Evolutionary conservation across 2,113 vertebrate genomes (phyloP), one percentile per base, ranked within the genome.

Genomic region (Columbina picui): DNA sequence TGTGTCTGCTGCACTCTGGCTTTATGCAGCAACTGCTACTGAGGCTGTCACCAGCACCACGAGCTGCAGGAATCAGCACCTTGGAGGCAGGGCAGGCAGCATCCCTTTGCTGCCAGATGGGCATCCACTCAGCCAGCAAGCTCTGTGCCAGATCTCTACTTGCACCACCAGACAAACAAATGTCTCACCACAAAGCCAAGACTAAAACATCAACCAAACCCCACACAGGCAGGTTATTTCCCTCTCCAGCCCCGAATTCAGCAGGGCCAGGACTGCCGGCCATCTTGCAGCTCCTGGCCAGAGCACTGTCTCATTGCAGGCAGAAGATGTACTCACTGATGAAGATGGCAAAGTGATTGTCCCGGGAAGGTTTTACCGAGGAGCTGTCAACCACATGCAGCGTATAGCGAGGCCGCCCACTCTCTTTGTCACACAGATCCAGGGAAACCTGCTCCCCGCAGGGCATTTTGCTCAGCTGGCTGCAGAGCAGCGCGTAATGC

Each of bases 301-400:
- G 69, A 65, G 27, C 78, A 47, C 13, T 1, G 1, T 14, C 65
- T 39, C 36, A 25, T 4, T 43, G 82, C 36, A 79, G 67, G 30
- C 65, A 34, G 10, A 17, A 55, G 11, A 34, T 27, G 65, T 64
- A 97, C 98, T 99, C 97, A 99, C 99, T 98, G 95, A 99, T 99
- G 96, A 99, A 99, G 94, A 99, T 99, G 79, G 99, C 99, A 57
- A 99, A 99, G 79, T 98, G 98, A 98, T 98, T 99, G 87, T 98
- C 94, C 94, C 97, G 97, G 61, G 98, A 98, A 73, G 98, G 95
- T 92, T 98, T 99, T 97, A 98, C 96, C 0, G 77, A 77, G n/a
- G 98, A 97, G 87, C 96, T 98, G 89, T 99, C 99, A 8, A 99
- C 98, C 49, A 99, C 98, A 3, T 99, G 98, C 50, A 99, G 98